Conservation (phyloP, 2,113 vertebrate genomes). For the Hipposideros armiger region DNA sequence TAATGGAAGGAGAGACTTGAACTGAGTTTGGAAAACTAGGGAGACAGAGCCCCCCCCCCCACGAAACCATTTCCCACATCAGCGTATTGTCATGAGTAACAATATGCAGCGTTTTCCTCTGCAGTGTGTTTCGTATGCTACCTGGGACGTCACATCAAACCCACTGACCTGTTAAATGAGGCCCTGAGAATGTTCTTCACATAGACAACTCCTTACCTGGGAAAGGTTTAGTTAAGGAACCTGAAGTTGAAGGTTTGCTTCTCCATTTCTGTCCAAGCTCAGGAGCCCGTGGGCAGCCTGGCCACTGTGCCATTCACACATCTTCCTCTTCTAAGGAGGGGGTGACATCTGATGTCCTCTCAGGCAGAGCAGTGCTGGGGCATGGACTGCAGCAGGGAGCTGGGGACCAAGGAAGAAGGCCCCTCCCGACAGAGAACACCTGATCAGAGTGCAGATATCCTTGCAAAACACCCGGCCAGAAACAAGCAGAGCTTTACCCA, state of each 20-base stretch:
- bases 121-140: background rate
- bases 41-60: background rate
- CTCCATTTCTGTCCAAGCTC: background rate
- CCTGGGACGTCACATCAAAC: background rate
- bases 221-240: background rate
- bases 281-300: background rate
- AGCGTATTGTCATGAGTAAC: background rate
- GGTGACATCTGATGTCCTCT: background rate
- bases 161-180: background rate
- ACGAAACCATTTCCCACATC: too few species aligned
- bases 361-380: background rate
- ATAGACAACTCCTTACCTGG: background rate
- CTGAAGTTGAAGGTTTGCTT: background rate
- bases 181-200: background rate
- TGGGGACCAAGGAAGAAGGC: background rate
- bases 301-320: background rate
- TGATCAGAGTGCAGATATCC: background rate
- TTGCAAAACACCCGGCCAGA: background rate
- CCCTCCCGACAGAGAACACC: background rate
- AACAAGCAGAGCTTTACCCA: background rate
- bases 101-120: background rate
- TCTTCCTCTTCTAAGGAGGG: background rate
- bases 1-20: background rate
- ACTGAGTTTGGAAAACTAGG: background rate
- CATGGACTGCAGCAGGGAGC: background rate